Percentiles rank a stretch among this genome's conserved stretches.
These are phyloP conservation scores for Callimico goeldii DNA, from an alignment of 2,797 vertebrate genomes.

Conservation along the genomic window DNA sequence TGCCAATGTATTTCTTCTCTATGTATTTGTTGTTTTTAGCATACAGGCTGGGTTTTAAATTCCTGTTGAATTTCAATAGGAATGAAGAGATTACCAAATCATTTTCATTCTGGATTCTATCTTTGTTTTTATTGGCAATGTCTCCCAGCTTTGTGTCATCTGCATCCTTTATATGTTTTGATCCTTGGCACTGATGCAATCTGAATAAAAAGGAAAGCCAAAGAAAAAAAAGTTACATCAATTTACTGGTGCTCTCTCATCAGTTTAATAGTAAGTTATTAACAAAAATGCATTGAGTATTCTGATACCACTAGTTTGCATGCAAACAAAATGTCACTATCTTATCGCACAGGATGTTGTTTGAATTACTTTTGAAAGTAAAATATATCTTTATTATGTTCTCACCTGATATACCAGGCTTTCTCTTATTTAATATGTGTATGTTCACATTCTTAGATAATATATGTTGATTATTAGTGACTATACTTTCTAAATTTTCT, in stretches of 20 bases:
- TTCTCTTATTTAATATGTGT: neutral
- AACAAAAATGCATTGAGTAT: neutral
- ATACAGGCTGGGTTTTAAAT: neutral
- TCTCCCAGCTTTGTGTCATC: neutral
- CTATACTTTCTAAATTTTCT: neutral
- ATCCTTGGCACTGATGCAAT: neutral
- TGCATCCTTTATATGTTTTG: neutral
- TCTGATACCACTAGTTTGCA: neutral
- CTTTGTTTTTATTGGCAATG: neutral
- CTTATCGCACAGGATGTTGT: neutral
- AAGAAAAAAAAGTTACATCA: neutral
- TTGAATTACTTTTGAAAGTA: neutral
- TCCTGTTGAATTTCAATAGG: neutral
- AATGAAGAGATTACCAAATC: neutral
- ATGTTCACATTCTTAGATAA: neutral
- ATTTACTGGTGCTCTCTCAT: neutral
- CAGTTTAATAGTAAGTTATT: neutral
- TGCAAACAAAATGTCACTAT: neutral
- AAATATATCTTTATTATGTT: neutral
- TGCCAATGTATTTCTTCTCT: neutral
- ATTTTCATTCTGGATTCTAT: neutral
- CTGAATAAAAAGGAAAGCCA: neutral
- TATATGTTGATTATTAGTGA: neutral
- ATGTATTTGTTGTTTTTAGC: neutral
- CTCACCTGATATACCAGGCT: neutral